Conservation (phyloP, 2,797 vertebrate genomes). For the Choloepus didactylus region DNA sequence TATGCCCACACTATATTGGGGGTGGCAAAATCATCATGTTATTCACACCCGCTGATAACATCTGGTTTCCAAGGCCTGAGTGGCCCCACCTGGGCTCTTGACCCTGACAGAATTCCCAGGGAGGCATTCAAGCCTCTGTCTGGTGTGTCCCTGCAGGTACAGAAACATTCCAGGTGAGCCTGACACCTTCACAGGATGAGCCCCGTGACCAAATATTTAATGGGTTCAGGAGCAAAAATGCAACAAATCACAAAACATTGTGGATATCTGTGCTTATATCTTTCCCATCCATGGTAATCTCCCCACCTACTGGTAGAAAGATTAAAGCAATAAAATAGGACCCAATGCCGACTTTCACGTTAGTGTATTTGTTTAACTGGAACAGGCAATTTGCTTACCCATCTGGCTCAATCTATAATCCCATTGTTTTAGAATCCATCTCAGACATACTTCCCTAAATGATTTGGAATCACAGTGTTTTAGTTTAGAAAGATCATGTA, state of each 20-base stretch:
- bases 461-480: conserved; percentile 5
- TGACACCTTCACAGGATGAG: neutral
- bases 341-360: neutral
- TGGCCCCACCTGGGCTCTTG: neutral
- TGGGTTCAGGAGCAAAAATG: neutral
- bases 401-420: neutral
- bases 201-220: neutral
- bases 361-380: neutral
- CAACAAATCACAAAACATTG: neutral
- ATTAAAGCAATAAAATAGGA: neutral
- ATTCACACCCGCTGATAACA: neutral
- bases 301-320: neutral
- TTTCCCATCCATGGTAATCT: neutral
- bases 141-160: neutral
- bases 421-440: neutral
- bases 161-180: neutral
- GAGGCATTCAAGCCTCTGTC: neutral
- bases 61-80: neutral
- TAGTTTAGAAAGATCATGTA: neutral
- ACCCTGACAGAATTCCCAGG: neutral
- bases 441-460: neutral
- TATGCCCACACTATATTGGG: neutral
- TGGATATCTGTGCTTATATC: neutral
- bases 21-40: neutral
- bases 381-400: neutral